Percentiles rank a stretch among this genome's conserved stretches.
These are phyloP conservation scores for Eueremaeus valkanovi DNA, from an alignment of 2,888 invertebrate genomes.

Conservation along the genomic window DNA sequence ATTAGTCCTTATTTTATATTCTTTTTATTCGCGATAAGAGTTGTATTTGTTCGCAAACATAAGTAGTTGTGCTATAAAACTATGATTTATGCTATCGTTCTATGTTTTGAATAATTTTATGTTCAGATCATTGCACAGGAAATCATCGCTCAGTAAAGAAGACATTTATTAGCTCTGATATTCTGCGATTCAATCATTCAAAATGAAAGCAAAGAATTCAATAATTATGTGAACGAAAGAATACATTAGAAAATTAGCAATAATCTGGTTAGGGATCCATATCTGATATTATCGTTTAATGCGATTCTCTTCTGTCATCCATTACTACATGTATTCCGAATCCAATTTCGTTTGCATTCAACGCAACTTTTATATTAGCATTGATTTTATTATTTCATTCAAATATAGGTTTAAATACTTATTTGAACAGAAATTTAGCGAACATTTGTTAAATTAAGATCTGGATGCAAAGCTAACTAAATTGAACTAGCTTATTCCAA, in stretches of 20 bases:
- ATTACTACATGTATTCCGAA: neutral
- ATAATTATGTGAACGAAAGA: neutral
- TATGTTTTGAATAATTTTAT: neutral
- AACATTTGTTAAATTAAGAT: no score
- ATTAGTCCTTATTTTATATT: no score
- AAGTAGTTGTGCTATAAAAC: neutral
- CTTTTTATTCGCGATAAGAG: neutral
- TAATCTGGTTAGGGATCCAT: neutral
- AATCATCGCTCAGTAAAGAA: neutral
- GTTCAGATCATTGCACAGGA: neutral
- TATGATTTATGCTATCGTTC: slow-evolving; percentile 16
- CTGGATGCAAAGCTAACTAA: no score
- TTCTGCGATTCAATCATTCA: neutral
- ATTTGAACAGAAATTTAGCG: no score
- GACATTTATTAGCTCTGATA: neutral
- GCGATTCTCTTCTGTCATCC: neutral
- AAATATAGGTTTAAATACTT: no score
- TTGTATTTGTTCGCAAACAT: neutral
- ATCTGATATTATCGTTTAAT: neutral
- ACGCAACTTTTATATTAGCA: no score
- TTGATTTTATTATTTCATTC: no score
- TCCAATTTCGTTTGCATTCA: neutral
- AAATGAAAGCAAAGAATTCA: neutral
- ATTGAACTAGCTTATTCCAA: no score
- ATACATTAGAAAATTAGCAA: neutral